These are phyloP conservation scores for Drosophila bocqueti DNA, from an alignment of 1,140 invertebrate species.

Conservation along the genomic window DNA sequence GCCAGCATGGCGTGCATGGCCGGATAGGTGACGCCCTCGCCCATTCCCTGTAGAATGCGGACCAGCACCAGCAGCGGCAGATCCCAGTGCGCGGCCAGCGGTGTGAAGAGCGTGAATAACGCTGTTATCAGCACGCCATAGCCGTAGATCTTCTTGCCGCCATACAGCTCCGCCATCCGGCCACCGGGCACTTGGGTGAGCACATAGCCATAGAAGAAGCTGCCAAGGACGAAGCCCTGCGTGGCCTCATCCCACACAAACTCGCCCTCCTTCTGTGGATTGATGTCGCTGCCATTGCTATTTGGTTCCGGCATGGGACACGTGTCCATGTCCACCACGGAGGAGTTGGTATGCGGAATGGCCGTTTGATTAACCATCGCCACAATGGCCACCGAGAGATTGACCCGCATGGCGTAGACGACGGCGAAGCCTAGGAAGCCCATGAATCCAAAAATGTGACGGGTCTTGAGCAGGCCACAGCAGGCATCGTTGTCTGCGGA, in stretches of 20 bases:
- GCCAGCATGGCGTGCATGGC: constrained; percentile 93
- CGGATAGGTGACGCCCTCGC: constrained; percentile 94
- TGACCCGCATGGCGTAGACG: constrained; percentile 96
- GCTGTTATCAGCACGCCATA: constrained; percentile 91
- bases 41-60: constrained; percentile 93
- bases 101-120: constrained; percentile 91
- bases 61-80: constrained; percentile 91
- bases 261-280: constrained; percentile 87
- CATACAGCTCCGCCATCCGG: constrained; percentile 91
- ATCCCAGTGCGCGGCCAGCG: constrained; percentile 90
- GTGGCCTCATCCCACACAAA: constrained; percentile 92
- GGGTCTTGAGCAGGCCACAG: constrained; percentile 86
- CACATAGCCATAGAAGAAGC: constrained; percentile 95
- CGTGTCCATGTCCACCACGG: constrained; percentile 86
- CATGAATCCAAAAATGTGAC: constrained; percentile 92
- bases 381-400: constrained; percentile 96
- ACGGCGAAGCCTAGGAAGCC: constrained; percentile 92
- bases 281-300: constrained; percentile 85
- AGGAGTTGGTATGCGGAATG: constrained; percentile 86
- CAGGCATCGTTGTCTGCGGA: constrained; percentile 4
- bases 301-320: constrained; percentile 86
- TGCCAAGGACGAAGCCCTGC: constrained; percentile 92
- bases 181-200: constrained; percentile 95
- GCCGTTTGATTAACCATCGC: constrained; percentile 95
- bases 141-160: constrained; percentile 93